These are phyloP conservation scores for Embidobia sp. DNA, from an alignment of 2,888 invertebrate genomes.

Conservation along the genomic window DNA sequence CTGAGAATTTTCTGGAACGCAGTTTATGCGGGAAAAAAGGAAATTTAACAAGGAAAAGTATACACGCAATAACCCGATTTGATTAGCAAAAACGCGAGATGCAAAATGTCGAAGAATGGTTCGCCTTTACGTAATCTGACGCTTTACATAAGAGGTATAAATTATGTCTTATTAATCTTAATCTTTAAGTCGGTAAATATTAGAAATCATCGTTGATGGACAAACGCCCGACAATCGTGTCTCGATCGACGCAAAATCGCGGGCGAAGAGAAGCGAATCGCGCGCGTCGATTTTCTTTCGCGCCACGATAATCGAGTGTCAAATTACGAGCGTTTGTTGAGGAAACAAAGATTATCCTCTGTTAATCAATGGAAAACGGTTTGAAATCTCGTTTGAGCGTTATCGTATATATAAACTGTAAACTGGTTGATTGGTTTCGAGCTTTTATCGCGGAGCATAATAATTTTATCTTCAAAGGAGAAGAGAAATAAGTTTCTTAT, in stretches of 20 bases:
- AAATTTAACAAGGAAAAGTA: constrained; percentile 3
- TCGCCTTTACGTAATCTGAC: constrained; percentile 11
- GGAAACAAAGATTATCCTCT: neutral
- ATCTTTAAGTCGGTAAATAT: neutral
- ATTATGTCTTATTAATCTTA: constrained; percentile 17
- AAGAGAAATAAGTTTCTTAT: too few species aligned
- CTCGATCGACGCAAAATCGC: too few species aligned
- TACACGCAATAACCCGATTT: too few species aligned
- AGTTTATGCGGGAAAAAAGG: neutral
- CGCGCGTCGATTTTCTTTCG: too few species aligned
- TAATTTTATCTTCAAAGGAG: neutral
- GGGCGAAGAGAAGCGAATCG: too few species aligned
- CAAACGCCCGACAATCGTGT: constrained; percentile 16
- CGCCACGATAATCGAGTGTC: too few species aligned
- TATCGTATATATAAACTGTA: constrained; percentile 1
- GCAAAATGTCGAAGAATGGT: constrained; percentile 1
- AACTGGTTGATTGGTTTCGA: too few species aligned
- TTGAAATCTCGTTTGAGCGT: constrained; percentile 17
- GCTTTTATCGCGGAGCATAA: neutral
- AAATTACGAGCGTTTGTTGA: too few species aligned
- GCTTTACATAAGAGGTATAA: constrained; percentile 23
- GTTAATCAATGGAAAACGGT: constrained; percentile 16
- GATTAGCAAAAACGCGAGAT: neutral
- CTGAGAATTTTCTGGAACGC: too few species aligned
- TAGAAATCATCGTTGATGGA: neutral